Evolutionary conservation across 1,140 invertebrate species (phyloP).

Genomic region (Heliconius nattereri): DNA sequence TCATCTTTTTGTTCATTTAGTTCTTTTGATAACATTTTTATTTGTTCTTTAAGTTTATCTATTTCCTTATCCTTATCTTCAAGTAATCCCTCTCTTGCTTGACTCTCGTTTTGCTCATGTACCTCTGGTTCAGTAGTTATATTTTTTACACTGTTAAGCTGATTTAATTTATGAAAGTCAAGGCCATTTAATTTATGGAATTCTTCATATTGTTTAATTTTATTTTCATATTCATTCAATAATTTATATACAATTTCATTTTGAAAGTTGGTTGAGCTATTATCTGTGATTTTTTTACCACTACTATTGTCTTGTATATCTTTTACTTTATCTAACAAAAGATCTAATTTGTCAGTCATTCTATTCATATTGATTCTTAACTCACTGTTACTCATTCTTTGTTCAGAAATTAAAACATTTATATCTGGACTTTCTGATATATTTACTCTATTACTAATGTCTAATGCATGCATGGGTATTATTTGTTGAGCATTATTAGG

Average conservation of each 20-base stretch:
- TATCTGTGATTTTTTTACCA: constrained; percentile 31
- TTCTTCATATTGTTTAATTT: constrained; percentile 66
- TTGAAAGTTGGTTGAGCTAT: constrained; percentile 45
- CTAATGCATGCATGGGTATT: constrained; percentile 41
- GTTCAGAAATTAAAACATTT: constrained; percentile 64
- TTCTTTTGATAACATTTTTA: constrained; percentile 41
- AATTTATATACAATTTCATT: constrained; percentile 62
- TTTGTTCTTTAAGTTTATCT: constrained; percentile 43
- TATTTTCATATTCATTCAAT: constrained; percentile 68
- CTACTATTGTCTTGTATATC: constrained; percentile 31
- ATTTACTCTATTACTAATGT: constrained; percentile 17
- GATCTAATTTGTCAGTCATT: constrained; percentile 65
- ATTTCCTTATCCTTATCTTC: constrained; percentile 53
- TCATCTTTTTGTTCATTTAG: constrained; percentile 30
- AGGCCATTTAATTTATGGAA: constrained; percentile 51
- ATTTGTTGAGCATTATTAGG: constrained; percentile 47
- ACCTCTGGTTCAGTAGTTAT: constrained; percentile 34
- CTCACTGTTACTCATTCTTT: constrained; percentile 70
- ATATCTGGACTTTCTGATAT: constrained; percentile 45
- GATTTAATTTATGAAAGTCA: constrained; percentile 44
- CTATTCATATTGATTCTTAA: constrained; percentile 68
- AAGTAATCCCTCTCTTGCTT: constrained; percentile 24
- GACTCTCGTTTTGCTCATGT: constrained; percentile 17
- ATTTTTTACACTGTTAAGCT: constrained; percentile 22
- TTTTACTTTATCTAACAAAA: constrained; percentile 55